Percentiles rank a stretch among this genome's conserved stretches.
phyloP scores from a whole-genome alignment of 2,113 vertebrate genomes.

The Manacus vitellinus region DNA sequence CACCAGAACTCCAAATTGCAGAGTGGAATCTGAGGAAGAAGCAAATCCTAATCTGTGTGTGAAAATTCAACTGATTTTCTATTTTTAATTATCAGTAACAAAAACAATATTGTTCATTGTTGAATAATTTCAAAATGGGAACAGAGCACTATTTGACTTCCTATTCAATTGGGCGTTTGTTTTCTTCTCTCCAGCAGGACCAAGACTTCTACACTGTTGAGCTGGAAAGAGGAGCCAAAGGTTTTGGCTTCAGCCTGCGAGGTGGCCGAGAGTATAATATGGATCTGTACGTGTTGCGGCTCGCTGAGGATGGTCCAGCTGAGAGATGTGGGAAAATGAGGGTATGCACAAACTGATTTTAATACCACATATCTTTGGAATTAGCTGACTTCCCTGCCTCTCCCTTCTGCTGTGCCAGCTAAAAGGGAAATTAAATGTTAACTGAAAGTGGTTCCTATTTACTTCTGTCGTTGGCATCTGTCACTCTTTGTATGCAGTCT shows the following conservation, averaged over 20 bases:
- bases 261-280: conserved; percentile 98
- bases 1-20: background rate
- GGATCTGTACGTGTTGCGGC: conserved; percentile 96
- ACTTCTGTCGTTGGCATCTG: background rate
- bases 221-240: conserved; percentile 95
- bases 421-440: background rate
- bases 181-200: conserved; percentile 77
- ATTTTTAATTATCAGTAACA: background rate
- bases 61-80: background rate
- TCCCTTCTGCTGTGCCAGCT: background rate
- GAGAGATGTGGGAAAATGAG: conserved; percentile 96
- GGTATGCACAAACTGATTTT: conserved; percentile 73
- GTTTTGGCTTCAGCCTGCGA: conserved; percentile 98
- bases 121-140: background rate
- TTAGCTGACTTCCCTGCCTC: background rate
- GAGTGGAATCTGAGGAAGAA: background rate
- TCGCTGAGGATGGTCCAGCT: conserved; percentile 95
- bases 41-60: background rate
- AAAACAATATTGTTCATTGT: background rate
- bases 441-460: background rate
- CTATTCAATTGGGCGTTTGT: background rate
- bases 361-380: background rate
- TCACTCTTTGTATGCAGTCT: background rate
- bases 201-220: conserved; percentile 95
- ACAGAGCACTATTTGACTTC: background rate